Evolutionary conservation across 1,140 invertebrate species (phyloP), one percentile per base, ranked within the genome.

Genomic region (Cydia splendana): DNA sequence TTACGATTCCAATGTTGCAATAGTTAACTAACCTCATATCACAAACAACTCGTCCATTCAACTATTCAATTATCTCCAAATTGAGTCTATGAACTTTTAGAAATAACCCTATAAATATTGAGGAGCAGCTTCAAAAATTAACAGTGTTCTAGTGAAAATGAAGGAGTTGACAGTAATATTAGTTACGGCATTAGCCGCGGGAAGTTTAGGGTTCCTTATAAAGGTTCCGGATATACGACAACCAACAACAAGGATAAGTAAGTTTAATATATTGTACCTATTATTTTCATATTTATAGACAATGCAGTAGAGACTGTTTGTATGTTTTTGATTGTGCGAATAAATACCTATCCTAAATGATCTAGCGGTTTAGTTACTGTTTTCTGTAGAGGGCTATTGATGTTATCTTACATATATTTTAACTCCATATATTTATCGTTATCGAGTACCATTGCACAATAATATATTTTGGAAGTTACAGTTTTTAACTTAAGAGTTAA

Each of bases 141-240:
- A 74, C 79, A 84, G 80, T 83, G 24, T 51, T 48, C 6, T 15
- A 34, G 24, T 20, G 71, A 91, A 86, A 75, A 92, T 92, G 89
- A 88, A 88, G 80, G 71, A 71, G 76, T 57, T 90, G 83, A 85
- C 81, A 77, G 45, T 86, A 62, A 48, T 88, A 30, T 3, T 85
- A 12, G 57, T 79, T 5, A 65, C 74, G 18, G 48, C 84, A 13
- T 65, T 79, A 20, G 15, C 79, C 28, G 76, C 77, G 7, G 75
- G 76, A 5, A 76, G 77, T 28, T 79, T 81, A 30, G 85, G 83
- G 34, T 92, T 85, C 74, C 80, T 92, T 7, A 91, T 92, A 45
- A 89, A 87, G 77, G 85, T 89, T 6, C 90, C 88, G 10, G 88
- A 84, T 30, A 51, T 28, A 13, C 67, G 74, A 10, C 65, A 82